Conservation (phyloP, 1,140 invertebrate species). For the Zaprionus taronus region DNA sequence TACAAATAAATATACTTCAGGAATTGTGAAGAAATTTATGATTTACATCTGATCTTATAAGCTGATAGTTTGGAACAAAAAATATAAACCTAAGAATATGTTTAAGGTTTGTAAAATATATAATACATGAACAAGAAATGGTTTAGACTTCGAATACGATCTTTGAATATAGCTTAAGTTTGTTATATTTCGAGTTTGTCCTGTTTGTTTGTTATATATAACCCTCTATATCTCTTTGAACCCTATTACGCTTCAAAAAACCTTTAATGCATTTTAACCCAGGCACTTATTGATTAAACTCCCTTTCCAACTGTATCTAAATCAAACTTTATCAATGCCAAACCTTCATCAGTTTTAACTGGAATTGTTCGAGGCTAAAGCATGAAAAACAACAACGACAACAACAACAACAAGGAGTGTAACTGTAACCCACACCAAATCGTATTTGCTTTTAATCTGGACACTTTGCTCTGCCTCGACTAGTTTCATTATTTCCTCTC, state of each 20-base stretch:
- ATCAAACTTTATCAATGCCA: conserved; percentile 10
- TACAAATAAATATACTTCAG: too few species aligned
- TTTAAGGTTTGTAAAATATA: too few species aligned
- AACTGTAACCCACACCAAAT: conserved; percentile 6
- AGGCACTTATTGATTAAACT: conserved; percentile 14
- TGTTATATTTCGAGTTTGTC: too few species aligned
- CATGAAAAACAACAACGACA: neutral
- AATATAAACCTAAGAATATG: too few species aligned
- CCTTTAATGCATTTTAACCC: neutral
- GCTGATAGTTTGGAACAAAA: too few species aligned
- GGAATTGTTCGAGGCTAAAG: neutral
- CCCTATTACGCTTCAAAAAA: neutral
- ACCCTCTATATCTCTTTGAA: neutral
- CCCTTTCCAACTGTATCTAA: conserved; percentile 8
- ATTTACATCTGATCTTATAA: too few species aligned
- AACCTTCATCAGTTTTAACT: conserved; percentile 3
- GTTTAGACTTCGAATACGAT: too few species aligned
- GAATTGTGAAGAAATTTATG: too few species aligned
- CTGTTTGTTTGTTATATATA: too few species aligned
- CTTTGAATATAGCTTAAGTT: too few species aligned
- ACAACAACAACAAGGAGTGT: neutral
- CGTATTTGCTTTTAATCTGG: conserved; percentile 32
- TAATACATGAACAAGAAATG: too few species aligned
- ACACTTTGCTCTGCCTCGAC: conserved; percentile 6
- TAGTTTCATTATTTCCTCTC: conserved; percentile 34